Evolutionary conservation across 2,888 invertebrate genomes (phyloP), one percentile per base, ranked within the genome.

Genomic region (Globia sparganii): DNA sequence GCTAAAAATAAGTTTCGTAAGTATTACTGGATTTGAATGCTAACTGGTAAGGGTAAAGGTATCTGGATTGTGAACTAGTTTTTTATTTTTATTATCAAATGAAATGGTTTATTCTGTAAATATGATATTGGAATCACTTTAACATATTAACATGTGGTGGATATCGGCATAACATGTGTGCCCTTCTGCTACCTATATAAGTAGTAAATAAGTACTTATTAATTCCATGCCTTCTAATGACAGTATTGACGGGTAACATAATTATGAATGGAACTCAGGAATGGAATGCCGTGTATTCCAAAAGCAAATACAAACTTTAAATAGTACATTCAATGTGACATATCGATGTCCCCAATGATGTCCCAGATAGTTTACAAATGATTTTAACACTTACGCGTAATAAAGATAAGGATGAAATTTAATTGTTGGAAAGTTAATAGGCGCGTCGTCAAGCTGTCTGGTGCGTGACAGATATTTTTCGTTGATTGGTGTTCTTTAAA

Each of bases 381-480:
- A 84, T 70, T 84, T 75, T 64, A 86, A 67, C 77, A 84, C 87
- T 85, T 88, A 86, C 34, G 11, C 0, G 18, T 2, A 46, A 75
- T 81, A 70, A 77, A 65, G 70, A 88, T 86, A 88, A 84, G 81
- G 72, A 71, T 81, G 77, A 77, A 70, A 74, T 77, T 85, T 68
- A 75, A 77, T 76, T 81, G 68, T 67, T 56, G 74, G 83, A 70
- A 71, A 75, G 71, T 65, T 75, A 76, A 85, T 85, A 88, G 81
- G 80, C 78, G 81, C 77, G 93, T 89, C 92, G 93, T 90, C 93
- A 90, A 89, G 92, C 93, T 88, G 94, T 94, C 94, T 94, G 90
- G 89, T 75, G 84, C 75, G 80, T 77, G 85, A 85, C 77, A 86
- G 78, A 81, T 80, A 59, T 49, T 68, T 72, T 79, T 76, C 18